These are phyloP conservation scores for Drosophila nasuta DNA, from an alignment of 1,140 invertebrate genomes.

Conservation along the genomic window DNA sequence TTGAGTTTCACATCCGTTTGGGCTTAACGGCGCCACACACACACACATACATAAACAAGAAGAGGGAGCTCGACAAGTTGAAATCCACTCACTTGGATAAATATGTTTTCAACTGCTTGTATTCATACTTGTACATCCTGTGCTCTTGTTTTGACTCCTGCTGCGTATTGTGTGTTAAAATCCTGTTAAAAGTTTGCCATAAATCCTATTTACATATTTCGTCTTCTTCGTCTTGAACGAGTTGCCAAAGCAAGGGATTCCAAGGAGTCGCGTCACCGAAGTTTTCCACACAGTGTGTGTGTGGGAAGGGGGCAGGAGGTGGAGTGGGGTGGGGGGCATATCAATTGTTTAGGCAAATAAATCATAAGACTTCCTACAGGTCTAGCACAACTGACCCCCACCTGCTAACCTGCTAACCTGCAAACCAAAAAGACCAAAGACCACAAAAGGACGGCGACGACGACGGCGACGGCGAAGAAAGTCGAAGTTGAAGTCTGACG, in stretches of 20 bases:
- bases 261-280: slow-evolving; percentile 35
- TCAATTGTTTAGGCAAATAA: slow-evolving; percentile 73
- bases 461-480: neutral
- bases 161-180: slow-evolving; percentile 55
- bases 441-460: neutral
- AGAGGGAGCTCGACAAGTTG: slow-evolving; percentile 11
- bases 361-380: slow-evolving; percentile 67
- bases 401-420: slow-evolving; percentile 7
- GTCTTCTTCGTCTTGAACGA: slow-evolving; percentile 59
- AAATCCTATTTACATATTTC: slow-evolving; percentile 81
- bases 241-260: slow-evolving; percentile 13
- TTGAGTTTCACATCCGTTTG: slow-evolving; percentile 33
- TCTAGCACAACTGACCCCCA: slow-evolving; percentile 2
- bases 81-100: slow-evolving; percentile 74
- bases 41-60: slow-evolving; percentile 1
- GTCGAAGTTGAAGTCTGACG: neutral
- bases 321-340: slow-evolving; percentile 31
- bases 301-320: too few relatives aligned
- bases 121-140: slow-evolving; percentile 15
- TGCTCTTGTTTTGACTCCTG: slow-evolving; percentile 15
- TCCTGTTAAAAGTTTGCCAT: slow-evolving; percentile 79
- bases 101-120: slow-evolving; percentile 67
- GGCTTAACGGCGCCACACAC: slow-evolving; percentile 40
- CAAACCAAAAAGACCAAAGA: too few relatives aligned
- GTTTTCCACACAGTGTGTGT: neutral